Evolutionary conservation across 2,797 vertebrate species (phyloP).

Genomic region (Uromys caudimaculatus): DNA sequence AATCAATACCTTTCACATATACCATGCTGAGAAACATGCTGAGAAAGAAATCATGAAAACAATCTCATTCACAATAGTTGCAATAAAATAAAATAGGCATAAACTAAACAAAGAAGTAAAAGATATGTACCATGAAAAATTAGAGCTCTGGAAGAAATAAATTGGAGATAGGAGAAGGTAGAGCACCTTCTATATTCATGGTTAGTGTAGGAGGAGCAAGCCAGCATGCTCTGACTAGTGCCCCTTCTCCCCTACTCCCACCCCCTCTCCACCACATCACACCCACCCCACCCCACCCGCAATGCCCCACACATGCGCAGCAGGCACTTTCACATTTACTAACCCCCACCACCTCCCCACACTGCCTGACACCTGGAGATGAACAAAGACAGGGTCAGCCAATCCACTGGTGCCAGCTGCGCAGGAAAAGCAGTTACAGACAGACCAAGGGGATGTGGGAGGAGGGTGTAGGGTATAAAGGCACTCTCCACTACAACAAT

Average conservation of each 20-base stretch:
- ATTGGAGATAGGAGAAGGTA: background rate
- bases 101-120: background rate
- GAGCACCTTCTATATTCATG: background rate
- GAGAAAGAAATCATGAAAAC: background rate
- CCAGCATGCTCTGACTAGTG: background rate
- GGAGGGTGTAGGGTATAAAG: too few species aligned
- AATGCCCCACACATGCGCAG: background rate
- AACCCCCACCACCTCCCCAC: too few species aligned
- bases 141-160: background rate
- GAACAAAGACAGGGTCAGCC: too few species aligned
- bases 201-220: background rate
- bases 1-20: background rate
- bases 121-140: background rate
- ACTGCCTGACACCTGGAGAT: too few species aligned
- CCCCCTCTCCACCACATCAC: rapidly evolving
- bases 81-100: background rate
- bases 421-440: too few species aligned
- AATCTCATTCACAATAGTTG: background rate
- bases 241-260: too few species aligned
- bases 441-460: too few species aligned
- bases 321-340: background rate
- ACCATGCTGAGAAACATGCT: background rate
- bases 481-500: too few species aligned
- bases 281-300: background rate
- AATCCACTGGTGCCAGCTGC: too few species aligned